Evolutionary conservation across 2,113 vertebrate species (phyloP), one percentile per base, ranked within the genome.

Genomic region (Etia nguti): DNA sequence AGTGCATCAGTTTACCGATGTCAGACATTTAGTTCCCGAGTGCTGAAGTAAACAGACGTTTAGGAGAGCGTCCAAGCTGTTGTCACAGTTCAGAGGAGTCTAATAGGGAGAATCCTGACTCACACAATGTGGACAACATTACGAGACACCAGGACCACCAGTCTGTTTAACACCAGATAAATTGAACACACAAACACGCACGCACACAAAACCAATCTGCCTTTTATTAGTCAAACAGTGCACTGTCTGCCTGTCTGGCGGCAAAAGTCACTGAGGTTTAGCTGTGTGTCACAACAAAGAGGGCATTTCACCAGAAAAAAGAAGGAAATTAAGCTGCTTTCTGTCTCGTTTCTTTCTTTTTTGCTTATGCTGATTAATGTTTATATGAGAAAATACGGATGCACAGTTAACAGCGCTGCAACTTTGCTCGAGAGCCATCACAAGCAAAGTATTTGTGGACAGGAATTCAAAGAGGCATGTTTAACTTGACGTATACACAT

Each of bases 71-170:
- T 92, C 92, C 84, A 91, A 88, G 48, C 54, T 86, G 60, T 89
- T 90, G 93, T 93, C 88, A 87, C 84, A 90, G 87, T 87, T 92
- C 79, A 92, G 82, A 87, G 87, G 86, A 89, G 52, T 89, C 93
- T 81, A 84, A 91, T 70, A 55, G 75, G 81, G 91, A 88, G 88
- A 83, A 86, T 91, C 85, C 75, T 54, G 60, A 90, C 84, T 29
- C 86, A 86, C 82, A 88, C 70, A 87, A 90, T 92, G 83, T 91
- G 88, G 86, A 89, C 81, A 52, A 89, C 82, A 90, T 93, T 93
- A 92, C 73, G 43, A 86, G 87, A 65, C 62, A 91, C 77, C 80
- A 46, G 65, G 86, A 92, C 86, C 93, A 91, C 81, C 88, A 89
- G 89, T 86, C 84, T 90, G 90, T 84, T 88, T 87, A 75, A 90